A percentile compares a stretch with the other conserved stretches of the same genome.
These are phyloP conservation scores for Danaus plexippus DNA, from an alignment of 1,140 invertebrate genomes.

Conservation along the genomic window DNA sequence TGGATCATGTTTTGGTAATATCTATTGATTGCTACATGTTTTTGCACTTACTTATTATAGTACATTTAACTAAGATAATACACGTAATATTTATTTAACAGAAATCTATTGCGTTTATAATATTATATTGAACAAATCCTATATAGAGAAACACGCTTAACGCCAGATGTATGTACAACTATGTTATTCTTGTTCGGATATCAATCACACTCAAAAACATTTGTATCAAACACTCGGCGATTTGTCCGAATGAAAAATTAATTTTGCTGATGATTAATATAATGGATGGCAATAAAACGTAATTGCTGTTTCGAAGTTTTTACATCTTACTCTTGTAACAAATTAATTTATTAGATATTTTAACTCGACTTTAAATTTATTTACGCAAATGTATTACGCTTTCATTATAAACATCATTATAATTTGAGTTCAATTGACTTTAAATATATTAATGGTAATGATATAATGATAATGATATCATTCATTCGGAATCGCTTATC, in stretches of 20 bases:
- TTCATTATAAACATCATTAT: conserved; percentile 8
- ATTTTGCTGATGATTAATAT: conserved; percentile 70
- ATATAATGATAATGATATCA: conserved; percentile 3
- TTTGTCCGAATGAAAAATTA: conserved; percentile 72
- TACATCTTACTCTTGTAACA: conserved; percentile 67
- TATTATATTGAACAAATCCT: too few relatives aligned
- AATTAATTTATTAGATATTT: conserved; percentile 60
- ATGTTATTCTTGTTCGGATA: conserved; percentile 35
- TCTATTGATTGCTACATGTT: too few relatives aligned
- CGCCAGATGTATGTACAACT: conserved; percentile 38
- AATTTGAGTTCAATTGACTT: not conserved
- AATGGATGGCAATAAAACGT: conserved; percentile 66
- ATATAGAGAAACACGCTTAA: too few relatives aligned
- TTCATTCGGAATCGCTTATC: conserved; percentile 2
- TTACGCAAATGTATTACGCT: conserved; percentile 11
- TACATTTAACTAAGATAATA: too few relatives aligned
- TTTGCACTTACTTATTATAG: too few relatives aligned
- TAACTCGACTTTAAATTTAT: conserved; percentile 21
- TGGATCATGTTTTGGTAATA: too few relatives aligned
- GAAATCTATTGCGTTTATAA: too few relatives aligned
- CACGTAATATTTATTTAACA: too few relatives aligned
- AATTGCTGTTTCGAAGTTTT: conserved; percentile 69
- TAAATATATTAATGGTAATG: not conserved
- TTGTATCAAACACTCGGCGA: conserved; percentile 57
- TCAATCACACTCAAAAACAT: conserved; percentile 62